These are phyloP conservation scores for Myotis myotis DNA, from an alignment of 2,797 vertebrate genomes.

Conservation along the genomic window DNA sequence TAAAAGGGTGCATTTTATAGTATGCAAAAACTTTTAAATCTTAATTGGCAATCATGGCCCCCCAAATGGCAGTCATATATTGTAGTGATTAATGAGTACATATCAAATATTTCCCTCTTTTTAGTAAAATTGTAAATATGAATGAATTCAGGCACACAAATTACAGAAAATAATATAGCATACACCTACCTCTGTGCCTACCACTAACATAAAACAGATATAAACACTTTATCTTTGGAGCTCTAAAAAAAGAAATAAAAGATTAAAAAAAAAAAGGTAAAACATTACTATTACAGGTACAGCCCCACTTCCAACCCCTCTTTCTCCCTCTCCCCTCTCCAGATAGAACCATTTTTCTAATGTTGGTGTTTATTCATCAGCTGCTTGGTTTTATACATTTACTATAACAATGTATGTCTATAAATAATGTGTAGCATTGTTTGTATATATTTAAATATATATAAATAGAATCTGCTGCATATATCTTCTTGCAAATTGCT, in stretches of 20 bases:
- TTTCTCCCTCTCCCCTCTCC: not conserved
- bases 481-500: conserved; percentile 6
- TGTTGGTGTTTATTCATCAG: conserved; percentile 31
- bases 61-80: not conserved
- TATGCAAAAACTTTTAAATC: not conserved
- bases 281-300: conserved; percentile 27
- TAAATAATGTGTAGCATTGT: conserved; percentile 46
- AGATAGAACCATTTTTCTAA: conserved; percentile 23
- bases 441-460: not conserved
- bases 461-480: not conserved
- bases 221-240: conserved; percentile 29
- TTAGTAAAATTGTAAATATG: conserved; percentile 26
- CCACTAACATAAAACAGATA: conserved; percentile 25
- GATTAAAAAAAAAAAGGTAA: not conserved
- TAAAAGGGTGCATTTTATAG: not conserved
- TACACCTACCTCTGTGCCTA: not conserved
- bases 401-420: not conserved
- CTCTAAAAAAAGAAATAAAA: conserved; percentile 17
- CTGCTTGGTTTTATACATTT: conserved; percentile 2
- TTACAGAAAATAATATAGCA: conserved; percentile 38
- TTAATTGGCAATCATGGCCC: not conserved
- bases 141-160: conserved; percentile 31
- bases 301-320: not conserved
- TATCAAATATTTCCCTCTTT: conserved; percentile 4
- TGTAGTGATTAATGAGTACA: not conserved